Evolutionary conservation across 2,888 invertebrate genomes (phyloP), one percentile per base, ranked within the genome.

Genomic region (Loripinus fragilis): DNA sequence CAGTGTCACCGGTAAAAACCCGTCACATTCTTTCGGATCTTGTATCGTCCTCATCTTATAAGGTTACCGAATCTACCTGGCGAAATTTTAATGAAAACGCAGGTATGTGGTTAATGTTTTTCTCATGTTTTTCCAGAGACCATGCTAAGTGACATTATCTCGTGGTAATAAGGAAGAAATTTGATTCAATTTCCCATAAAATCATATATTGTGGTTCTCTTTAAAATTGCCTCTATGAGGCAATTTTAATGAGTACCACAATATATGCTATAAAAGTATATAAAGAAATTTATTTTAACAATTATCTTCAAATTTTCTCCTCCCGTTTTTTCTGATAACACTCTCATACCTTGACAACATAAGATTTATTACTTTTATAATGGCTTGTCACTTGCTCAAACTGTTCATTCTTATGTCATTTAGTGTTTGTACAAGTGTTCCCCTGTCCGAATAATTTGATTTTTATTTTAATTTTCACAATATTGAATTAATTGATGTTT

Each of bases 381-480:
- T 48, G 48, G 7, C 48, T n/a, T n/a, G n/a, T 48, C 48, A 20
- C 3, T 48, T 20, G 12, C 20, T n/a, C 17, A 48, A 48, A 48
- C 3, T 48, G 48, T 25, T 52, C 52, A 52, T 52, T 25, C 52
- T 52, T 52, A 52, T 52, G 52, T 52, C 52, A 52, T 52, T 52
- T 52, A 25, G 7, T 52, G 12, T 52, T 25, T 52, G 52, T 52
- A 25, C 12, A n/a, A 25, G 10, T 52, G 2, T 2, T 20, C 5
- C 5, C 12, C 52, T 52, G 52, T 52, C 52, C 23, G n/a, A 52
- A 52, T 52, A 52, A 52, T 52, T 52, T 12, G 23, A 52, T 52
- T 25, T 52, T 52, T 52, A 52, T 52, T 52, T 25, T 52, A 52
- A 52, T 52, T n/a, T 52, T 52, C 20, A 20, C 25, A 25, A 52